Evolutionary conservation across 1,140 invertebrate genomes (phyloP), one percentile per base, ranked within the genome.

Genomic region (Listronotus oregonensis): DNA sequence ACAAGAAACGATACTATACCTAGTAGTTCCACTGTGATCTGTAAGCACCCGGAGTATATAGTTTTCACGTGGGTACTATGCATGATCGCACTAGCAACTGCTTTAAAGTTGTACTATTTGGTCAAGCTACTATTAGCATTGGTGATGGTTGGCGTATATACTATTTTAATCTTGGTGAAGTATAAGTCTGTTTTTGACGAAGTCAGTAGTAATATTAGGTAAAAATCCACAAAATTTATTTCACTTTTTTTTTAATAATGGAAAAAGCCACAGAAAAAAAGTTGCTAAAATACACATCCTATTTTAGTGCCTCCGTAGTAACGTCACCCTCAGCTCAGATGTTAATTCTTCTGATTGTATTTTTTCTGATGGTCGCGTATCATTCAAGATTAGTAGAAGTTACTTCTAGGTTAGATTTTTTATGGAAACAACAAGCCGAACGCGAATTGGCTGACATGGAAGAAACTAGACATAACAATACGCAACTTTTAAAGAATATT

Each of bases 51-150:
- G 0, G 93, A 97, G 78, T 97, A 96, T 75, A 88, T 96, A 9
- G 90, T 96, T 1, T 94, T 95, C 78, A 94, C 93, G 0, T 97
- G 94, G 92, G 90, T 97, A 18, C 80, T 97, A n/a, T 95, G 92
- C 63, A 83, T 97, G 39, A 90, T 97, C 0, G 91, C 93, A 0
- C 81, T 95, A 58, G 93, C 94, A 1, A 92, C 94, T 0, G 95
- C 95, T n/a, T 80, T 98, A 9, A 96, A 96, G 75, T 81, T 97
- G 5, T 94, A 95, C 74, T 97, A 95, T 75, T 75, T 96, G 46
- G 88, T 96, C 32, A 98, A 97, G 81, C 90, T 94, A 0, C 81
- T 90, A 1, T 79, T 97, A 63, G 89, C 94, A 0, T 75, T 90
- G 1, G 78, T 88, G 0, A 93, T 96, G 83, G 87, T 94, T 0